These are phyloP conservation scores for Eutolmus rufibarbis DNA, from an alignment of 2,888 invertebrate genomes.

Conservation along the genomic window DNA sequence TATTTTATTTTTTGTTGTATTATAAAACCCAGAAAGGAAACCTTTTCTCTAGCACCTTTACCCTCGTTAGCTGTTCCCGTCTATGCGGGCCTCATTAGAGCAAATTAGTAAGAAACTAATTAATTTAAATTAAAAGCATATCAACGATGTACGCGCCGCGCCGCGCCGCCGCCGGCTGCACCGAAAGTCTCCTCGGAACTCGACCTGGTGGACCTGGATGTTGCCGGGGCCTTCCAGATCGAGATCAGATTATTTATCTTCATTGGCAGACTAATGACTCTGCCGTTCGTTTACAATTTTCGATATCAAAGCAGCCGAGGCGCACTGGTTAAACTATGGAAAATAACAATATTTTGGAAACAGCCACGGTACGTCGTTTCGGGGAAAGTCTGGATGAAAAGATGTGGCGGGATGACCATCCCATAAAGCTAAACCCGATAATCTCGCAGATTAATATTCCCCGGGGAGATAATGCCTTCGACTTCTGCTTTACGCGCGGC, in stretches of 20 bases:
- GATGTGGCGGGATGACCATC: background rate
- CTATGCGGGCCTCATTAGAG: slow-evolving; percentile 18
- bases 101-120: slow-evolving; percentile 27
- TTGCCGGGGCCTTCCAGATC: background rate
- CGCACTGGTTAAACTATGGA: background rate
- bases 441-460: slow-evolving; percentile 16
- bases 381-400: background rate
- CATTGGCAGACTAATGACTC: slow-evolving; percentile 12
- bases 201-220: background rate
- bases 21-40: background rate
- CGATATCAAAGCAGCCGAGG: slow-evolving; percentile 22
- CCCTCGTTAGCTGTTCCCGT: background rate
- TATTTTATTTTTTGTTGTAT: background rate
- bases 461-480: background rate
- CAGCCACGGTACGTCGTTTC: background rate
- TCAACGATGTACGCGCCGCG: background rate
- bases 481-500: slow-evolving; percentile 30
- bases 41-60: background rate
- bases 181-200: background rate
- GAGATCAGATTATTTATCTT: slow-evolving; percentile 35
- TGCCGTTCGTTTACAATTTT: slow-evolving; percentile 15
- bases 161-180: background rate
- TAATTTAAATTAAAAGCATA: slow-evolving; percentile 37
- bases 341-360: slow-evolving; percentile 9
- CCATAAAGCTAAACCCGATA: background rate